Evolutionary conservation across 2,113 vertebrate genomes (phyloP).

Genomic region (Empidonax traillii): DNA sequence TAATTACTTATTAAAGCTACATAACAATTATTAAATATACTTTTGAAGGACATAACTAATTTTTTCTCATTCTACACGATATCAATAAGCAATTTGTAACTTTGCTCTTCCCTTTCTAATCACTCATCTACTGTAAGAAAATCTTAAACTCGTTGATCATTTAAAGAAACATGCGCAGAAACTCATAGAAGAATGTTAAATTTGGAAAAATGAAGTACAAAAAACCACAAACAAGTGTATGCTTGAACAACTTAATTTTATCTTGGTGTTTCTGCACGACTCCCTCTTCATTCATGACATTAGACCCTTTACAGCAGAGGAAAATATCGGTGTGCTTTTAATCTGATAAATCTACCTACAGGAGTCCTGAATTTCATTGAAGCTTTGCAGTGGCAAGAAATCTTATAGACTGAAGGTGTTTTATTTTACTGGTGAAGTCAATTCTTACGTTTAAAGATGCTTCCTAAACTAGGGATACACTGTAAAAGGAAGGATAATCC

Average conservation of each 20-base stretch:
- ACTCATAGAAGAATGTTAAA: rapidly evolving
- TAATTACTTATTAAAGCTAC: background rate
- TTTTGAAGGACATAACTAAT: background rate
- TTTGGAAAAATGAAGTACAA: background rate
- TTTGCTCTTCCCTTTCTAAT: background rate
- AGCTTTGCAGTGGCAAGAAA: background rate
- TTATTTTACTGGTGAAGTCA: background rate
- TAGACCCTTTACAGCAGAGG: background rate
- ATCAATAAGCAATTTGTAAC: background rate
- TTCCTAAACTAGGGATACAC: background rate
- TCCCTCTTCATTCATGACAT: background rate
- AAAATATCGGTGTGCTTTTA: background rate
- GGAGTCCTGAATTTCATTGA: constrained; percentile 17
- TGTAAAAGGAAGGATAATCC: constrained; percentile 22
- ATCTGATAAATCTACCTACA: background rate
- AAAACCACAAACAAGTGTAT: background rate
- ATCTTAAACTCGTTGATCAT: rapidly evolving
- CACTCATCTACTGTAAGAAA: background rate
- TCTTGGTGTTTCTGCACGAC: background rate
- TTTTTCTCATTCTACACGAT: background rate
- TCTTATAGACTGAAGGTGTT: background rate
- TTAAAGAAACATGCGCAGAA: background rate
- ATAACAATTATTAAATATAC: background rate
- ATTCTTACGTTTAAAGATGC: background rate
- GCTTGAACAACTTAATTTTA: background rate